These are phyloP conservation scores for Brachionus asplanchnoidis DNA, from an alignment of 1,140 invertebrate genomes.

Conservation along the genomic window DNA sequence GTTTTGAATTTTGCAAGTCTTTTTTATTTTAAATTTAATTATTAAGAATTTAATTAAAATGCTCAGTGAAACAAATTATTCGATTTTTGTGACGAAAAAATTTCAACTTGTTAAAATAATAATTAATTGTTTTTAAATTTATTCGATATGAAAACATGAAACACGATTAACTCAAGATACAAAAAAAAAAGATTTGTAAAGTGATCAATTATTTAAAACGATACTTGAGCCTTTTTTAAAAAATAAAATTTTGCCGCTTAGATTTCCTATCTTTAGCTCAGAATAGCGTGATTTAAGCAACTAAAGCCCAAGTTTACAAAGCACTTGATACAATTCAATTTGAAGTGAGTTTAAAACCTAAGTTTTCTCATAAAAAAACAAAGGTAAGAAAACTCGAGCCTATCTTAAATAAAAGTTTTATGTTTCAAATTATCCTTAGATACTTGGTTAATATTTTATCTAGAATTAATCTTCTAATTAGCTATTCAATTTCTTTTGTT, in stretches of 20 bases:
- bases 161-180: neutral
- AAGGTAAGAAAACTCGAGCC: neutral
- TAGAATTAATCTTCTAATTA: conserved; percentile 35
- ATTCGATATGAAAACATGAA: too few species aligned
- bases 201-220: neutral
- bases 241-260: neutral
- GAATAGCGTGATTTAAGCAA: neutral
- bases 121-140: too few species aligned
- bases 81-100: neutral
- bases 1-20: neutral
- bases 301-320: neutral
- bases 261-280: neutral
- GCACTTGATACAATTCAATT: neutral
- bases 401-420: neutral
- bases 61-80: neutral
- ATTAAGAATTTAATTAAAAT: neutral
- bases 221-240: neutral
- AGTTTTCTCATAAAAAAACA: neutral
- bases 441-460: neutral
- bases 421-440: neutral
- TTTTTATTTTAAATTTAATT: neutral
- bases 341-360: neutral
- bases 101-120: too few species aligned
- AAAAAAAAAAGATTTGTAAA: neutral
- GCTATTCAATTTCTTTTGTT: conserved; percentile 16